Conservation (phyloP, 2,113 vertebrate species). For the Gasterosteus nipponicus region DNA sequence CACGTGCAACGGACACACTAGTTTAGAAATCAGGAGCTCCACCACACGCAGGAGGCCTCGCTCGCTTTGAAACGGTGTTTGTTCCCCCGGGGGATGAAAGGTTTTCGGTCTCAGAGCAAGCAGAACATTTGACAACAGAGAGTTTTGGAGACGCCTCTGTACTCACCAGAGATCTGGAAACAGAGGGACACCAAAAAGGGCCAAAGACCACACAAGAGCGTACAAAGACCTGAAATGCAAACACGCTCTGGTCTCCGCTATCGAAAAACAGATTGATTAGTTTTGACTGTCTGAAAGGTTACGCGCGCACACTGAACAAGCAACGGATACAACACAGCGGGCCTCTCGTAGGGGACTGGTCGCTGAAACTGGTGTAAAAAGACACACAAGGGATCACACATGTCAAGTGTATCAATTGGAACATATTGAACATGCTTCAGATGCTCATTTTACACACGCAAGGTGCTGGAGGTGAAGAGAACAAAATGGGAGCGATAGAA, state of each 20-base stretch:
- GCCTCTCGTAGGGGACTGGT: neutral
- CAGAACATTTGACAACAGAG: neutral
- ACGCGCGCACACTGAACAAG: neutral
- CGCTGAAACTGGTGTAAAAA: neutral
- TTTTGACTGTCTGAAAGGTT: neutral
- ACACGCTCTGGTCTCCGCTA: neutral
- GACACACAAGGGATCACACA: neutral
- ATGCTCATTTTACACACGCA: neutral
- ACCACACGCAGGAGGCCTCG: conserved; percentile 23
- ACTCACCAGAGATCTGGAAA: neutral
- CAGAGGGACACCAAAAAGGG: neutral
- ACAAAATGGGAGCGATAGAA: neutral
- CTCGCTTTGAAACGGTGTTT: conserved; percentile 5
- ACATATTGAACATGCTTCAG: neutral
- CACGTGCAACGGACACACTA: conserved; percentile 17
- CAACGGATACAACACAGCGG: neutral
- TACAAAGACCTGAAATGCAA: neutral
- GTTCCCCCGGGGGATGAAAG: neutral
- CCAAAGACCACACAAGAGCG: neutral
- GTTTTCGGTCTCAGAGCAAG: neutral
- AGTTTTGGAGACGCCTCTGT: neutral
- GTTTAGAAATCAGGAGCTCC: conserved; percentile 36
- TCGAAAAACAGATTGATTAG: neutral
- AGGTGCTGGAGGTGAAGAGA: neutral
- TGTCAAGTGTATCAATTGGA: neutral